These are phyloP conservation scores for Tretioscincus oriximinensis DNA, from an alignment of 2,113 vertebrate species.

Conservation along the genomic window DNA sequence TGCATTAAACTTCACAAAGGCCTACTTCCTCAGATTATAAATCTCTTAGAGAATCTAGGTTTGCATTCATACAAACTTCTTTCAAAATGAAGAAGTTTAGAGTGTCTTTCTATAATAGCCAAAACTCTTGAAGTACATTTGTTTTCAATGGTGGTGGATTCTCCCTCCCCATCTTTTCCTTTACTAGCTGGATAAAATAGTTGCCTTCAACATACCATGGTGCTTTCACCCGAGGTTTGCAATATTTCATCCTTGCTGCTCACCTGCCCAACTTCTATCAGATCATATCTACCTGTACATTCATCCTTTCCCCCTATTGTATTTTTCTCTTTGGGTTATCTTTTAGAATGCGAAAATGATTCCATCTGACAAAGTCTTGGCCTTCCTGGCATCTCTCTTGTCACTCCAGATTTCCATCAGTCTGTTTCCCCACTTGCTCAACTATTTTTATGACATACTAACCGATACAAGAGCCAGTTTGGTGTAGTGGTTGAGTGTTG, in stretches of 20 bases:
- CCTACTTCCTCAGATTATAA: not conserved
- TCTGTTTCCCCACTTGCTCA: conserved; percentile 76
- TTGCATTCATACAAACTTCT: not conserved
- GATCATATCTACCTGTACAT: not conserved
- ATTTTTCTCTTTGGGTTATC: conserved; percentile 65
- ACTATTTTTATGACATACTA: conserved; percentile 81
- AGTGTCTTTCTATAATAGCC: not conserved
- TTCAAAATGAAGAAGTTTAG: no score
- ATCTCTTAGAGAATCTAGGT: not conserved
- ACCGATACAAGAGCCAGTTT: no score
- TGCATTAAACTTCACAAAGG: not conserved
- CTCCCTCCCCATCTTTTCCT: not conserved
- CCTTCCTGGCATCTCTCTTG: conserved; percentile 64
- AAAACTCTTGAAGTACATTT: not conserved
- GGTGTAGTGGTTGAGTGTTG: no score
- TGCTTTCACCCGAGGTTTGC: not conserved
- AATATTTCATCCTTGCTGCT: not conserved
- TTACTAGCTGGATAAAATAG: not conserved
- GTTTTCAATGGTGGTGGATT: no score
- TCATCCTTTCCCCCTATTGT: conserved; percentile 7
- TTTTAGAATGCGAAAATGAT: conserved; percentile 70
- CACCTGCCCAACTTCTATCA: conserved; percentile 13
- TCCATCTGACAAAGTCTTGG: conserved; percentile 75
- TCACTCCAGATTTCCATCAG: conserved; percentile 77
- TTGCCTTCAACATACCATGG: not conserved